Evolutionary conservation across 2,113 vertebrate species (phyloP), one percentile per base, ranked within the genome.

Genomic region (Jaculus jaculus): DNA sequence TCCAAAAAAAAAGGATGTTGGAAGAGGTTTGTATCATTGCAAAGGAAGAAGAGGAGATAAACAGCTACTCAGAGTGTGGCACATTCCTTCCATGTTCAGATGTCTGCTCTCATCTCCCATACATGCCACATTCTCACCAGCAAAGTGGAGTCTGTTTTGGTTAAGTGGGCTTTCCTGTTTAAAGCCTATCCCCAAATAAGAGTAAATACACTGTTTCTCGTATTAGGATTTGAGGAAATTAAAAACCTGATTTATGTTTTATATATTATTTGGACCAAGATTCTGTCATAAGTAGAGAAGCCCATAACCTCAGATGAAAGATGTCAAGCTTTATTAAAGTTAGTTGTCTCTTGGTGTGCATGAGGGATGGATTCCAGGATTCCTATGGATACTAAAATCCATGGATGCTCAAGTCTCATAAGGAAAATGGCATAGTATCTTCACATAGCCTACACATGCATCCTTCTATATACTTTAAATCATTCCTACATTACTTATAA

Each of bases 161-260:
- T 51, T 58, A 77, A 86, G 42, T 66, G 32, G 47, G 37, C 26
- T 20, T 83, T 94, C 72, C 81, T 87, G 28, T 10, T 84, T 78
- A 79, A 93, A 61, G 7, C 58, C 37, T 58, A 81, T 42, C 37
- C 75, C 71, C 58, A 94, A 86, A 32, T 63, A 94, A 83, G 42
- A 78, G 12, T 42, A 89, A 86, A 86, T 47, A 68, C 23, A 47
- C 28, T 12, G 0, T 84, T 66, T 82, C 34, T 84, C 23, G 78
- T 10, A 42, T 71, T n/a, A 92, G 69, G 54, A 86, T 94, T 72
- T 84, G 61, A 83, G 63, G 28, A 84, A 95, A 79, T 72, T 17
- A 79, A 87, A 92, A 87, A 54, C 26, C 7, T 80, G 28, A 80
- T 42, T 82, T 23, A 63, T 20, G 17, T 69, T 54, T 24, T 24